Percentiles rank a stretch among this genome's conserved stretches.
These are phyloP conservation scores for Hyaena hyaena DNA, from an alignment of 2,113 vertebrate genomes.

Conservation along the genomic window DNA sequence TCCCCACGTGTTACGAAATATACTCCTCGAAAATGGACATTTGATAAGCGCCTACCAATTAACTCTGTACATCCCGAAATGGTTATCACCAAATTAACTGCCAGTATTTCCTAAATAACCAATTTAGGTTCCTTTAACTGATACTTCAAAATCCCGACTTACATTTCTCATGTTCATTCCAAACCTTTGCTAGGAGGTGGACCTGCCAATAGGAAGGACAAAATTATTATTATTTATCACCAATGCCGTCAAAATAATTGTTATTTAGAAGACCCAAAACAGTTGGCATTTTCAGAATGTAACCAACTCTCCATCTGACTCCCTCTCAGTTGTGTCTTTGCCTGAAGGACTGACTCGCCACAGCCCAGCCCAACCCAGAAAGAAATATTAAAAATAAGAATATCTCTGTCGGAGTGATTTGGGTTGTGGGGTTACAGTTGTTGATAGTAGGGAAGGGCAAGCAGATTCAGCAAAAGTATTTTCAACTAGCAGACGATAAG, in stretches of 20 bases:
- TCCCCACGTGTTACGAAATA: not conserved
- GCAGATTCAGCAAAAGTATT: not conserved
- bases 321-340: not conserved
- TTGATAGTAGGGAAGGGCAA: not conserved
- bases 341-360: not conserved
- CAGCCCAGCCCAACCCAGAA: not conserved
- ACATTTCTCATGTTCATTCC: conserved; percentile 61
- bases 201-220: conserved; percentile 57
- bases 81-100: not conserved
- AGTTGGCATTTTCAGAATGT: conserved; percentile 1
- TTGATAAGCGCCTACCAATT: not conserved
- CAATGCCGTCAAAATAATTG: not conserved
- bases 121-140: not conserved
- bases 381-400: not conserved
- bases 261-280: not conserved
- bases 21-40: not conserved
- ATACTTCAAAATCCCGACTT: conserved; percentile 57
- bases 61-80: not conserved
- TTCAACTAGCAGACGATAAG: not conserved
- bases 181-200: conserved; percentile 47
- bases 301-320: not conserved
- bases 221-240: not conserved
- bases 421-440: not conserved
- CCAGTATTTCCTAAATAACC: not conserved
- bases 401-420: not conserved